Percentiles rank a stretch among this genome's conserved stretches.
These are phyloP conservation scores for Saccopteryx leptura DNA, from an alignment of 2,113 vertebrate species.

Conservation along the genomic window DNA sequence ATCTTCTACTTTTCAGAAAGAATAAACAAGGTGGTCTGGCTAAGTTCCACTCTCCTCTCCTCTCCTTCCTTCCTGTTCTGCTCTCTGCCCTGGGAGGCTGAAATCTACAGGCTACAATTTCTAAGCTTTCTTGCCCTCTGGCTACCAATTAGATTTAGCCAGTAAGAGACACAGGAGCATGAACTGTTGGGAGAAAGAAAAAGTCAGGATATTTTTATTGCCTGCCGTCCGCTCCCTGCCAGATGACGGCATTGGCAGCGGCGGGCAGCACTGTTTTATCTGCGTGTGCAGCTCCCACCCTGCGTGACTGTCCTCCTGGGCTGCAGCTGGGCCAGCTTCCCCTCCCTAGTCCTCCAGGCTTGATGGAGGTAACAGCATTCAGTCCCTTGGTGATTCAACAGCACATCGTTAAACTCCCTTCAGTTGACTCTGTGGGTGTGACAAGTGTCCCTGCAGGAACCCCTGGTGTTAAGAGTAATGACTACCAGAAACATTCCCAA, in stretches of 20 bases:
- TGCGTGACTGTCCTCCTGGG: fast-evolving
- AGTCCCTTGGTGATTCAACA: background rate
- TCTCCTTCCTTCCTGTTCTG: background rate
- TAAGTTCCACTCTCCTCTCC: background rate
- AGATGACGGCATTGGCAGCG: fast-evolving
- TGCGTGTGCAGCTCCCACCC: background rate
- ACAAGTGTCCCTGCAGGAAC: slow-evolving; percentile 53
- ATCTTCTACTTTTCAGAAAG: background rate
- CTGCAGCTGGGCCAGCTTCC: background rate
- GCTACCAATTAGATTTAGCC: background rate
- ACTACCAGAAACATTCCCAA: background rate
- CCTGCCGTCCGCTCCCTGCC: background rate
- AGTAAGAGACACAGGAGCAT: background rate
- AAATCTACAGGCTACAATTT: background rate
- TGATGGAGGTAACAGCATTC: background rate
- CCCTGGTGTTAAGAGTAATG: background rate
- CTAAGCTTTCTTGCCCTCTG: background rate
- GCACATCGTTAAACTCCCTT: slow-evolving; percentile 58
- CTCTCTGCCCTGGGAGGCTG: background rate
- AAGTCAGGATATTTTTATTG: background rate
- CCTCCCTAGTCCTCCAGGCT: background rate
- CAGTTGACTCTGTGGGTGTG: background rate
- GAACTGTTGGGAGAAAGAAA: background rate
- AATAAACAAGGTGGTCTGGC: background rate
- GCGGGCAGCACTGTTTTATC: background rate